These are phyloP conservation scores for Dryobota labecula DNA, from an alignment of 2,888 invertebrate species.

Conservation along the genomic window DNA sequence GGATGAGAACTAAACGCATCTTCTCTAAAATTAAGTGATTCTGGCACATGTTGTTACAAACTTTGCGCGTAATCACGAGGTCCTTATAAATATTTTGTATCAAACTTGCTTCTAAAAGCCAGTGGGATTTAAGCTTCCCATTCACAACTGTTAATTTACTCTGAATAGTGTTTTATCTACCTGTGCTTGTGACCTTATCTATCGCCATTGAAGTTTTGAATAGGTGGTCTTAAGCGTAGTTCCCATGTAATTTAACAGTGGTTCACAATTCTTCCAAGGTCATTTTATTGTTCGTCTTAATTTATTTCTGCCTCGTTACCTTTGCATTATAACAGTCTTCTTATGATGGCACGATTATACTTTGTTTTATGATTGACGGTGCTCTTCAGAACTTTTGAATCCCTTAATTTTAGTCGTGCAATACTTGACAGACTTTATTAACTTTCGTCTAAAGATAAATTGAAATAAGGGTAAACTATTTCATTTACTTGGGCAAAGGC, in stretches of 20 bases:
- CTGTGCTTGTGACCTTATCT: slow-evolving; percentile 46
- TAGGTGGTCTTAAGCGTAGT: slow-evolving; percentile 46
- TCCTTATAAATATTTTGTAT: not conserved
- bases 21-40: not conserved
- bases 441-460: slow-evolving; percentile 34
- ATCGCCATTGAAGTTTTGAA: slow-evolving; percentile 58
- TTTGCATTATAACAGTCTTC: slow-evolving; percentile 38
- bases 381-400: slow-evolving; percentile 21
- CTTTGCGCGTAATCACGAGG: not conserved
- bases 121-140: slow-evolving; percentile 11
- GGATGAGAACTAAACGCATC: not conserved
- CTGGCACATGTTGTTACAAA: not conserved
- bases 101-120: not conserved
- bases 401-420: slow-evolving; percentile 19
- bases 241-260: slow-evolving; percentile 52
- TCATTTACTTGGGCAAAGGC: slow-evolving; percentile 39
- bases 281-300: slow-evolving; percentile 54
- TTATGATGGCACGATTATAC: slow-evolving; percentile 4
- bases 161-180: slow-evolving; percentile 37
- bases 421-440: slow-evolving; percentile 45
- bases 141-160: slow-evolving; percentile 33
- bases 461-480: slow-evolving; percentile 34
- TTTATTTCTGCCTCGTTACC: slow-evolving; percentile 36
- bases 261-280: slow-evolving; percentile 52
- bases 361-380: slow-evolving; percentile 13